phyloP scores from a whole-genome alignment of 2,888 invertebrate species.

The Trichogramma dendrolimi region DNA sequence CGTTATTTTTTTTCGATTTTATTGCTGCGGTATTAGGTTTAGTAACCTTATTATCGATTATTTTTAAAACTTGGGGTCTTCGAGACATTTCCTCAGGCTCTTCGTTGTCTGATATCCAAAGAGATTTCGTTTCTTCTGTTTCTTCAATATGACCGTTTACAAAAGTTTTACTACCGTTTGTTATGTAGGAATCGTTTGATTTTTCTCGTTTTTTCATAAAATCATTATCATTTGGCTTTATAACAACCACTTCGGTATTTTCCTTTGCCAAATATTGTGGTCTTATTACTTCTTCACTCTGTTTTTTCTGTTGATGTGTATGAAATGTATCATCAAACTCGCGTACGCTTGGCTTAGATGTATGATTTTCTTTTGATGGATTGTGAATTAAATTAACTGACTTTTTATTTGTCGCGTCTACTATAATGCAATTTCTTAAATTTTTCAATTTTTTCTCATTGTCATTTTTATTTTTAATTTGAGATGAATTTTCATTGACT shows the following conservation, averaged over 20 bases:
- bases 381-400: neutral
- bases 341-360: too few species aligned
- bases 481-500: conserved; percentile 9
- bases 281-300: neutral
- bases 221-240: conserved; percentile 1
- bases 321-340: too few species aligned
- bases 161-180: neutral
- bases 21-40: conserved; percentile 26
- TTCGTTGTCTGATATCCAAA: conserved; percentile 38
- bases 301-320: neutral
- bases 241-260: neutral
- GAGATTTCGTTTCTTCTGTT: conserved; percentile 43
- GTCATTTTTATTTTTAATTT: neutral
- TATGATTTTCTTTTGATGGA: too few species aligned
- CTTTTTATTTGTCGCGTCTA: neutral
- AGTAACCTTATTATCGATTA: conserved; percentile 48
- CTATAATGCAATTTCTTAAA: neutral
- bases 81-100: conserved; percentile 48
- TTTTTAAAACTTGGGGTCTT: conserved; percentile 47
- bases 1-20: conserved; percentile 7
- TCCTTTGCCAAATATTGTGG: neutral
- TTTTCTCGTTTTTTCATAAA: conserved; percentile 4
- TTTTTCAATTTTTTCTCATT: conserved; percentile 10
- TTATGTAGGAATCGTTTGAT: neutral
- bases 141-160: conserved; percentile 32